Percentiles rank a stretch among this genome's conserved stretches.
phyloP scores from a whole-genome alignment of 2,797 vertebrate species.

The Pseudopleuronectes americanus region DNA sequence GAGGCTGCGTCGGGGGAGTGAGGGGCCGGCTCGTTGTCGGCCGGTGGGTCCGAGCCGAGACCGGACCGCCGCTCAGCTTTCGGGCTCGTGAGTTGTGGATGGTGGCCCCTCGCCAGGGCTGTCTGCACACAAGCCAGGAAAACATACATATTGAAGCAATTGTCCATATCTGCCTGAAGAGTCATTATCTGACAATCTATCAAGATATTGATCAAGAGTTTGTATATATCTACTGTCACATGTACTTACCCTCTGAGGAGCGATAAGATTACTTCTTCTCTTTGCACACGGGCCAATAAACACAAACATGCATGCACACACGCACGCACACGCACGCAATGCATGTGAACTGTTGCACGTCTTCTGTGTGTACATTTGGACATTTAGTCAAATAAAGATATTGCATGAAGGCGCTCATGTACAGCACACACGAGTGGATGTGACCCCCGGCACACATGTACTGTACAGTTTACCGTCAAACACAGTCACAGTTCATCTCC shows the following conservation, averaged over 20 bases:
- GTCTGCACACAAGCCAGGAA: slow-evolving; percentile 46
- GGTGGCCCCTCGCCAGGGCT: slow-evolving; percentile 50
- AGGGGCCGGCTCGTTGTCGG: slow-evolving; percentile 34
- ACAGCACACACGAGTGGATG: slow-evolving; percentile 16
- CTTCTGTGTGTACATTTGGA: slow-evolving; percentile 16
- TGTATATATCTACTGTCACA: slow-evolving; percentile 76
- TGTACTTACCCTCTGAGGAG: slow-evolving; percentile 72
- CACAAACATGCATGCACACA: slow-evolving; percentile 25
- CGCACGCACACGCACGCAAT: slow-evolving; percentile 16
- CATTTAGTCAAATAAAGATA: slow-evolving; percentile 10
- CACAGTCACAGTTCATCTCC: slow-evolving; percentile 75
- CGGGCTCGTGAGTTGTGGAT: slow-evolving; percentile 49
- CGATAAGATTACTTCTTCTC: slow-evolving; percentile 71
- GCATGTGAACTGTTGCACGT: slow-evolving; percentile 17
- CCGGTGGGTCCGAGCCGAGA: slow-evolving; percentile 40
- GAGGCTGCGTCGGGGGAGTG: slow-evolving; percentile 27
- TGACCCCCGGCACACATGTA: slow-evolving; percentile 19
- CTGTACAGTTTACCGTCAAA: slow-evolving; percentile 64
- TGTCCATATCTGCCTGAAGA: slow-evolving; percentile 60
- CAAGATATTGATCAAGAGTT: slow-evolving; percentile 78
- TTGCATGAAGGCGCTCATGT: background rate
- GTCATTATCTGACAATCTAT: slow-evolving; percentile 76
- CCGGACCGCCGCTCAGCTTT: slow-evolving; percentile 43
- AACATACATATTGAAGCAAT: slow-evolving; percentile 68
- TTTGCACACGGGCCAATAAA: slow-evolving; percentile 69